phyloP scores from a whole-genome alignment of 2,113 vertebrate genomes.

The western clawed frog (Xenopus tropicalis) region DNA sequence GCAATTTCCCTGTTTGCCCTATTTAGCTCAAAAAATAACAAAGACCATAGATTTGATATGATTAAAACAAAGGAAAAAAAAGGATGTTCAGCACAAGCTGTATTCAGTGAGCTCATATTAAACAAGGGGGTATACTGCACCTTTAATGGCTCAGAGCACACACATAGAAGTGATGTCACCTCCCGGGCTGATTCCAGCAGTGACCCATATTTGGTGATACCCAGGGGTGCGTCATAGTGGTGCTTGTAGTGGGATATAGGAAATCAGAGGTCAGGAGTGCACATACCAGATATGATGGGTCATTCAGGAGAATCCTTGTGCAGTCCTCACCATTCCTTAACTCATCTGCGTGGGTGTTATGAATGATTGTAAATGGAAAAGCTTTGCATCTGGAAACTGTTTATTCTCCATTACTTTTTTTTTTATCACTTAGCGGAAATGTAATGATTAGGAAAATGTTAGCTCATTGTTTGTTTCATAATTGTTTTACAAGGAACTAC shows the following conservation, averaged over 20 bases:
- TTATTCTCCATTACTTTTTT: conserved; percentile 22
- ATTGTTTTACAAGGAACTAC: not conserved
- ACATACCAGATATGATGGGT: conserved; percentile 42
- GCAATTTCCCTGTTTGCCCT: too few species aligned
- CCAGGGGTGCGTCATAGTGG: conserved; percentile 54
- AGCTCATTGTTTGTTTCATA: conserved; percentile 31
- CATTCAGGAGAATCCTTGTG: conserved; percentile 42
- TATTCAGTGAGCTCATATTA: too few species aligned
- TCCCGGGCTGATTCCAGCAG: conserved; percentile 50
- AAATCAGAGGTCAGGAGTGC: conserved; percentile 14
- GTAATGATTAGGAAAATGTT: conserved; percentile 28
- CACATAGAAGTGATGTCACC: conserved; percentile 16
- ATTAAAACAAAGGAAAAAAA: too few species aligned
- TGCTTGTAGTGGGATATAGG: conserved; percentile 5
- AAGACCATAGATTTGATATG: too few species aligned
- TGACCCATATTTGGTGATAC: conserved; percentile 64
- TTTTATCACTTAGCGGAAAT: conserved; percentile 25
- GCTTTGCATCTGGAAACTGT: not conserved
- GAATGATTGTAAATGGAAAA: conserved; percentile 3
- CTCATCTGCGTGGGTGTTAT: not conserved
- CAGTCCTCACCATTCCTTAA: conserved; percentile 3
- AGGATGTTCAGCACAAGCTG: too few species aligned
- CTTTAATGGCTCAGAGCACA: not conserved
- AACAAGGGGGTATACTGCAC: too few species aligned
- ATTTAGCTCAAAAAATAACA: too few species aligned